Evolutionary conservation across 2,797 vertebrate genomes (phyloP), one percentile per base, ranked within the genome.

Genomic region (Eremophila alpestris): DNA sequence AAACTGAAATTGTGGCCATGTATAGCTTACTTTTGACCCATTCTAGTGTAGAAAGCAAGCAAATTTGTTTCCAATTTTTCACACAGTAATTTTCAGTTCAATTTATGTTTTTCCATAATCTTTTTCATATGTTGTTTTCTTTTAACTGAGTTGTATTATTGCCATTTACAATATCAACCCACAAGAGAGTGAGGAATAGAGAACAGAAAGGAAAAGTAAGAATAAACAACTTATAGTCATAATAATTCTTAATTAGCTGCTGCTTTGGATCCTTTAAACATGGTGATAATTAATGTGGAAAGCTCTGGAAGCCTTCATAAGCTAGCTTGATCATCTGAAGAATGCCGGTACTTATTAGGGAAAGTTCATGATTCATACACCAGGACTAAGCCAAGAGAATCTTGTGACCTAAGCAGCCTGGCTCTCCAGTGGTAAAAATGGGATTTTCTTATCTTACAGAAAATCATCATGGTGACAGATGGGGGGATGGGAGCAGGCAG

Each of bases 361-460:
- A 91, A 96, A 96, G 91, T 95, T 96, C 92, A 83, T 95, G 96
- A 96, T 95, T 96, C 94, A 95, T 96, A 88, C 7, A 2, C 32
- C 62, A 86, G 82, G 69, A 88, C 81, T 91, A 91, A 94, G 94
- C 92, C 91, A 95, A 95, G 69, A 83, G 92, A 96, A 95, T 94
- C 94, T 94, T 94, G 94, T 97, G 96, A 95, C 94, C 92, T 95
- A 92, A 95, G 82, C 89, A 91, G 93, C 87, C 94, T 91, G 94
- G 76, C 62, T 92, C 65, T 93, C 90, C 79, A 76, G 82, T 92
- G 91, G 92, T 93, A 94, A 95, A 97, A 94, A 52, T 51, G 94
- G 82, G 91, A 81, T 95, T 97, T 97, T 95, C 87, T 95, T 96
- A 94, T 96, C 91, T 95, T 82, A 63, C 10, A 24, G 69, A 84